Conservation (phyloP, 2,888 invertebrate genomes). For the Dysmachus trigonus region DNA sequence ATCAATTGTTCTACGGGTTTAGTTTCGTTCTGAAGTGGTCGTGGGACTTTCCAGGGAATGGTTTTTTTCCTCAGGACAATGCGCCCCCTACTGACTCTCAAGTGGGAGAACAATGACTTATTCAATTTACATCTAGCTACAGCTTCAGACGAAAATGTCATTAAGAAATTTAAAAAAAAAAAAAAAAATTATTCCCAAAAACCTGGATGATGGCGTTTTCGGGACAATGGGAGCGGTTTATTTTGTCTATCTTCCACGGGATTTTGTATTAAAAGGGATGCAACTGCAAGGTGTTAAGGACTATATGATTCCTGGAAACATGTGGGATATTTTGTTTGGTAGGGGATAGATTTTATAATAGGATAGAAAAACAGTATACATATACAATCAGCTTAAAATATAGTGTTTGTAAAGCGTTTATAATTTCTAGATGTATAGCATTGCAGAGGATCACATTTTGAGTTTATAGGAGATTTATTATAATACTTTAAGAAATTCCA, state of each 20-base stretch:
- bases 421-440: background rate
- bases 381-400: background rate
- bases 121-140: background rate
- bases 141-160: background rate
- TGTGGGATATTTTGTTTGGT: background rate
- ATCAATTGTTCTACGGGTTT: constrained; percentile 12
- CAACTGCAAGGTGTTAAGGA: background rate
- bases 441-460: background rate
- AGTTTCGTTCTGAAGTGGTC: background rate
- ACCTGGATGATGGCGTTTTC: background rate
- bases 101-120: constrained; percentile 11
- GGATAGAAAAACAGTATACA: background rate
- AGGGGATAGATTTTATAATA: background rate
- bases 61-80: background rate
- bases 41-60: background rate
- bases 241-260: background rate
- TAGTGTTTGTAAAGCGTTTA: background rate
- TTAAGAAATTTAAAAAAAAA: background rate
- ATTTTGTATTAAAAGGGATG: background rate
- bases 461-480: no score
- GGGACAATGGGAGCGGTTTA: background rate
- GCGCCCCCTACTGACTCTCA: constrained; percentile 5
- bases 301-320: background rate
- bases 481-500: no score
- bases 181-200: background rate